These are phyloP conservation scores for Apteryx owenii DNA, from an alignment of 2,113 vertebrate species.

Conservation along the genomic window DNA sequence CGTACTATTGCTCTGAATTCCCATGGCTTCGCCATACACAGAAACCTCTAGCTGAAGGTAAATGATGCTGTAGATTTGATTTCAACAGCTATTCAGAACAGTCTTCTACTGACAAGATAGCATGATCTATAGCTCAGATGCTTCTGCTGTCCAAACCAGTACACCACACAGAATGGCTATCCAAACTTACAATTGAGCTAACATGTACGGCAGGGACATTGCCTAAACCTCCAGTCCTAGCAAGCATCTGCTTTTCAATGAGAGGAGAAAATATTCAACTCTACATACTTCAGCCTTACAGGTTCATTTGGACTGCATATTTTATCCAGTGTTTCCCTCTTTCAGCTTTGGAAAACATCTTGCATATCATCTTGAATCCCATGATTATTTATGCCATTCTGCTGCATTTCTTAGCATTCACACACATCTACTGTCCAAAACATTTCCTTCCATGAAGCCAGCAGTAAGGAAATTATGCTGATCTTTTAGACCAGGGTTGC, in stretches of 20 bases:
- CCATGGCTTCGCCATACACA: background rate
- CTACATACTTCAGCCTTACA: background rate
- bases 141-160: background rate
- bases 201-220: background rate
- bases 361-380: background rate
- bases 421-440: background rate
- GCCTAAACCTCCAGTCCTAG: background rate
- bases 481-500: background rate
- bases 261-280: background rate
- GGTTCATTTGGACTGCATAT: background rate
- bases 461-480: background rate
- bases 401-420: background rate
- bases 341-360: background rate
- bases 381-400: background rate
- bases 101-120: background rate
- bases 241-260: background rate
- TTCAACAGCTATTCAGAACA: background rate
- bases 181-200: background rate
- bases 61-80: background rate
- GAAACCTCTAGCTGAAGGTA: background rate
- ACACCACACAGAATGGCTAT: background rate
- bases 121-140: background rate
- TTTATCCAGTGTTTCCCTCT: background rate
- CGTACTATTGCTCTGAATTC: background rate
- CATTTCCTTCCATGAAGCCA: background rate